Evolutionary conservation across 2,113 vertebrate species (phyloP).

Genomic region (Butorides virescens): DNA sequence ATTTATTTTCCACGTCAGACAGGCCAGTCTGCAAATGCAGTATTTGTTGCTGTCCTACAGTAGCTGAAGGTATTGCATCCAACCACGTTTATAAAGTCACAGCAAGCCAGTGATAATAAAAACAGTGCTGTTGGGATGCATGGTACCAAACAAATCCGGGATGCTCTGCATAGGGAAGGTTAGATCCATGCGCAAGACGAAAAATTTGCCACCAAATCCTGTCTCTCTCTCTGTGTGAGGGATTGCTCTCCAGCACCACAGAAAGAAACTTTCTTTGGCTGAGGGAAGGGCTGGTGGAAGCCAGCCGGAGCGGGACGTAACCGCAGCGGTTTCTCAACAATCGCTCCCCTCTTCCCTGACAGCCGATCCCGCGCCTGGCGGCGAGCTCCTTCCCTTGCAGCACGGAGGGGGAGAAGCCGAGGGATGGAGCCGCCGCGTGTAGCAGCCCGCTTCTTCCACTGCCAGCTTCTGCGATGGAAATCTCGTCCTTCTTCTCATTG

Average conservation of each 20-base stretch:
- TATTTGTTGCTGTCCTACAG: neutral
- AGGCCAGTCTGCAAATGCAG: neutral
- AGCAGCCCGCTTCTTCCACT: neutral
- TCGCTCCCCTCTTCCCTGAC: neutral
- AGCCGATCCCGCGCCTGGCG: rapidly evolving
- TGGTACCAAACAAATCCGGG: neutral
- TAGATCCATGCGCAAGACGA: neutral
- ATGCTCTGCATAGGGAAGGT: neutral
- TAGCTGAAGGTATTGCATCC: neutral
- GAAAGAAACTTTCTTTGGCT: neutral
- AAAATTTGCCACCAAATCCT: neutral
- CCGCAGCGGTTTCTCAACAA: rapidly evolving
- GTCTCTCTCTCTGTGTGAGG: neutral
- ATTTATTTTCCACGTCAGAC: neutral
- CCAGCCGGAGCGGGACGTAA: rapidly evolving
- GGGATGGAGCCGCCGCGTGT: rapidly evolving
- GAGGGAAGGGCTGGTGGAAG: neutral
- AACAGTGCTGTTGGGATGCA: neutral
- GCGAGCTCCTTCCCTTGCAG: neutral
- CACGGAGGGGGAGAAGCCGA: neutral
- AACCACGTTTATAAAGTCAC: neutral
- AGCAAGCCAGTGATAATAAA: neutral
- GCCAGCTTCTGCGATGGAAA: rapidly evolving
- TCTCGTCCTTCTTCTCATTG: neutral
- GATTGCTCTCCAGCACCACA: neutral